These are phyloP conservation scores for Carcharodon carcharias DNA, from an alignment of 2,797 vertebrate genomes.

Conservation along the genomic window DNA sequence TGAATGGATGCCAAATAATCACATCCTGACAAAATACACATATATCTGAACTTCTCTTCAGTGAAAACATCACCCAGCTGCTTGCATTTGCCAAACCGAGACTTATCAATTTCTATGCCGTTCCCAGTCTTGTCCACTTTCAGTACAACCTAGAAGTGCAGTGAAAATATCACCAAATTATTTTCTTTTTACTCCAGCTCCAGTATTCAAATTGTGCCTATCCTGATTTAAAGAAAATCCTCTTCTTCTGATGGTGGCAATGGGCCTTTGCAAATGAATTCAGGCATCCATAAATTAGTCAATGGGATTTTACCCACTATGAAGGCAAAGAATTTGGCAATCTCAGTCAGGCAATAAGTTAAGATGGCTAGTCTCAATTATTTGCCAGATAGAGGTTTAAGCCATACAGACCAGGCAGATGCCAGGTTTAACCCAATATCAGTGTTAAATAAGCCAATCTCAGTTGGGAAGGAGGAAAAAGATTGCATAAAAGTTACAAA, in stretches of 20 bases:
- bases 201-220: neutral
- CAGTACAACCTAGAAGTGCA: conserved; percentile 73
- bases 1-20: conserved; percentile 87
- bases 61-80: conserved; percentile 88
- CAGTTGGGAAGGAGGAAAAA: neutral
- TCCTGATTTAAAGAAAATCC: neutral
- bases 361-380: neutral
- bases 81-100: conserved; percentile 77
- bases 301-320: too few species aligned
- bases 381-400: neutral
- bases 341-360: neutral
- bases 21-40: conserved; percentile 96
- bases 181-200: neutral
- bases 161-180: neutral
- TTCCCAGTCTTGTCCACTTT: conserved; percentile 96
- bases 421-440: neutral
- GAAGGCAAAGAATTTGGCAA: neutral
- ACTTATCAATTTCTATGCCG: conserved; percentile 82
- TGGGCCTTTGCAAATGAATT: neutral
- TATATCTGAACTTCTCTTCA: conserved; percentile 91
- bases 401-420: neutral
- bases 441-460: neutral
- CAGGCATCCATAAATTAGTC: neutral
- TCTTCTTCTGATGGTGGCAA: neutral
- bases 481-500: neutral